A percentile compares a stretch with the other conserved stretches of the same genome.
phyloP scores from a whole-genome alignment of 2,113 vertebrate genomes.

The Melanocharis versteri region DNA sequence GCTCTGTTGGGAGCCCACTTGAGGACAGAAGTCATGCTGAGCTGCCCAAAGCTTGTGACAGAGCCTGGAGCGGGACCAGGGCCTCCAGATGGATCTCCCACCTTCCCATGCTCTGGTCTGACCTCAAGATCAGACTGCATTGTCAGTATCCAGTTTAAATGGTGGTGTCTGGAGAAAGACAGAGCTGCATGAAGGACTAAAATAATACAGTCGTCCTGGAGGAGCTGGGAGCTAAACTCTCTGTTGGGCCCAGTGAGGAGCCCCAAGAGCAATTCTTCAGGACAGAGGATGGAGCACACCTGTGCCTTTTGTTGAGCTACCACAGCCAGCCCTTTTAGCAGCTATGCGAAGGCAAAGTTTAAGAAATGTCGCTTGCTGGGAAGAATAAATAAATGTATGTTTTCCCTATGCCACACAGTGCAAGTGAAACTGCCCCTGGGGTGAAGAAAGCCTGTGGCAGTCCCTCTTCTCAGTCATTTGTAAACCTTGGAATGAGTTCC shows the following conservation, averaged over 20 bases:
- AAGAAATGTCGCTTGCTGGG: not conserved
- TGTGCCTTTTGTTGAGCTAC: not conserved
- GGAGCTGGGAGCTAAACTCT: not conserved
- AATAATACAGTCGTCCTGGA: not conserved
- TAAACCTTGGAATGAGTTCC: slow-evolving; percentile 12
- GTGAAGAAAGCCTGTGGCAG: slow-evolving; percentile 2
- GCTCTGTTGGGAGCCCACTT: not conserved
- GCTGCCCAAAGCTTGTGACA: not conserved
- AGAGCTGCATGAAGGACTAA: not conserved
- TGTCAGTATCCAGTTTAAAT: not conserved
- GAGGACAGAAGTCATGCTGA: not conserved
- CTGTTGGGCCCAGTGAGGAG: not conserved
- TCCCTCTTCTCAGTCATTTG: not conserved
- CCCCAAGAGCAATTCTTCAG: not conserved
- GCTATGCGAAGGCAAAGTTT: not conserved
- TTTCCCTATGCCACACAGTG: not conserved
- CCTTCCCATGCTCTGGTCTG: fast-evolving
- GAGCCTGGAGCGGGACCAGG: not conserved
- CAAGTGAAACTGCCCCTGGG: slow-evolving; percentile 1
- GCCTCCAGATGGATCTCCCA: not conserved
- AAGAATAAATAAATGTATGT: not conserved
- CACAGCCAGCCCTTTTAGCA: not conserved
- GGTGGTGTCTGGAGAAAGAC: not conserved
- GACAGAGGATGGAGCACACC: not conserved
- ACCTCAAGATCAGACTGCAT: not conserved